Evolutionary conservation across 2,797 vertebrate genomes (phyloP), one percentile per base, ranked within the genome.

Genomic region (Silurus lanzhouensis): DNA sequence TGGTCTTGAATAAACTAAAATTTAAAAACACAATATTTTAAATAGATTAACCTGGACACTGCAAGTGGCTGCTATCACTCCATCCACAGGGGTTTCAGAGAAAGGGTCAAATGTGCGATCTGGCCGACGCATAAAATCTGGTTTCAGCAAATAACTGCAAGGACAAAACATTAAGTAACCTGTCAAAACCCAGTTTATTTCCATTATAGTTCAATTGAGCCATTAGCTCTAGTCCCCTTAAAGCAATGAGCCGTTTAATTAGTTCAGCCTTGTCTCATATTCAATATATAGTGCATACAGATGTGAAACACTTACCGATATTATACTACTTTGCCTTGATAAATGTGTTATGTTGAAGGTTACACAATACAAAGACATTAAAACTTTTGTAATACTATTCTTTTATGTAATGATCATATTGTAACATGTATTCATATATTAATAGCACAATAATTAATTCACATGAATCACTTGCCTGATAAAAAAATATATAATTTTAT

Each of bases 31-130:
- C 19, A 27, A 52, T 27, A 66, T 75, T 66, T 48, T 58, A 66
- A 75, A 52, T 0, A 55, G 19, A 61, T 91, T 90, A 90, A 99
- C 98, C 98, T 99, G 97, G 0, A 99, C 97, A 8, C 97, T 99
- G 93, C 98, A 99, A 1, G 97, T 97, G 83, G 98, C 98, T 83
- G 98, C 98, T 83, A 99, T 99, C 15, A 99, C 98, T 55, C 98
- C 98, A 44, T 99, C 98, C 84, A 99, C 98, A 6, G 98, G 98
- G 0, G 98, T 99, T 92, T 99, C 98, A 31, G 98, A 99, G 92
- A 99, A 99, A 0, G 98, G 98, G 89, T 99, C 98, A 86, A 99
- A 99, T 0, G 96, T 99, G 86, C 98, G 92, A 91, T 99, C 98
- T 0, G 98, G 98, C 10, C 98, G 94, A 6, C 98, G 94, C 98